phyloP scores from a whole-genome alignment of 2,113 vertebrate species.

The Gallinago paraguaiae region DNA sequence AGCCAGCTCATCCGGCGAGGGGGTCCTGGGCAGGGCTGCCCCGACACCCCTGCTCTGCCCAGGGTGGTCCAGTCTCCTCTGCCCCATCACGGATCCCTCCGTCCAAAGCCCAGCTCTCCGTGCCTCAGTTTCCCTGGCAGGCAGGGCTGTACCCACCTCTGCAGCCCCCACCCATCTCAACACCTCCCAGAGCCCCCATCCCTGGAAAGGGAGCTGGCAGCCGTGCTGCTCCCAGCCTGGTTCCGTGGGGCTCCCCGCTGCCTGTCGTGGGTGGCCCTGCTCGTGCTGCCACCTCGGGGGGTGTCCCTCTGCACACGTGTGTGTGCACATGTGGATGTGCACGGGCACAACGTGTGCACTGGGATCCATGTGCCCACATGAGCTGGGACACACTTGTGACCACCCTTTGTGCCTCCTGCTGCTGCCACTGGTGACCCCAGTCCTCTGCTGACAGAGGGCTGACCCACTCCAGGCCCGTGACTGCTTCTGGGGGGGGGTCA shows the following conservation, averaged over 20 bases:
- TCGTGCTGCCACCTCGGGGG: background rate
- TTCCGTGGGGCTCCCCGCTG: fast-evolving
- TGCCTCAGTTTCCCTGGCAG: background rate
- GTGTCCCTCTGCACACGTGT: fast-evolving
- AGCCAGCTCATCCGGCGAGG: fast-evolving
- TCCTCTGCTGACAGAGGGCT: background rate
- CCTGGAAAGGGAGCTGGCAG: background rate
- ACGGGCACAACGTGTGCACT: fast-evolving
- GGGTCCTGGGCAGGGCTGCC: background rate
- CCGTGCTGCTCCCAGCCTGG: background rate
- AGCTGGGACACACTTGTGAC: fast-evolving
- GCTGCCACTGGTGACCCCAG: background rate
- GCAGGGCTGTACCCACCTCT: background rate
- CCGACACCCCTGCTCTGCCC: background rate
- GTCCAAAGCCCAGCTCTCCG: background rate
- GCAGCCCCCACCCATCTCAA: background rate
- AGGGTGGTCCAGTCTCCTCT: background rate
- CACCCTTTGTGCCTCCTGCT: background rate
- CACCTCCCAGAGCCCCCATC: fast-evolving
- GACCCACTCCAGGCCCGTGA: fast-evolving
- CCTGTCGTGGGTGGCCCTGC: background rate
- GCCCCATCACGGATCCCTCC: fast-evolving
- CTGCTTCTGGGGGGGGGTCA: no score
- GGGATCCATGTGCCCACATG: background rate
- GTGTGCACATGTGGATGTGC: background rate